phyloP scores from a whole-genome alignment of 1,140 invertebrate genomes.

The Drosophila dunni region DNA sequence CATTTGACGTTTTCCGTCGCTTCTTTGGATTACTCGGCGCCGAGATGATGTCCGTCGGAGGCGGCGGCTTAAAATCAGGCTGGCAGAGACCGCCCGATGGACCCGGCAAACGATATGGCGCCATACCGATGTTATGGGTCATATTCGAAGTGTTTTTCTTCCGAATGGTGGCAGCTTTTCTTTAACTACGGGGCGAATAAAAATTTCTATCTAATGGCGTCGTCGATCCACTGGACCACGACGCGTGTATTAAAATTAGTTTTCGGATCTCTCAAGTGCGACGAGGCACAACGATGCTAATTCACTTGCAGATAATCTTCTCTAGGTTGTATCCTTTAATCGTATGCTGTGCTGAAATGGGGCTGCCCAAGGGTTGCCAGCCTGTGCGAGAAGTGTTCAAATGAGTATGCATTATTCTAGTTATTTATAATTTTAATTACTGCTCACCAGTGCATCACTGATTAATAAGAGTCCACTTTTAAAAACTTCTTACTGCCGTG shows the following conservation, averaged over 20 bases:
- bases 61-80: constrained; percentile 87
- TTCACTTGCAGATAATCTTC: not conserved
- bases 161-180: constrained; percentile 84
- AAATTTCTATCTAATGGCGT: constrained; percentile 68
- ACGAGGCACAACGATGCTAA: not conserved
- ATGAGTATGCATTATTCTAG: not conserved
- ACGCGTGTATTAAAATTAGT: constrained; percentile 49
- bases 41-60: constrained; percentile 86
- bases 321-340: constrained; percentile 6
- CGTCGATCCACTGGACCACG: constrained; percentile 70
- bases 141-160: constrained; percentile 85
- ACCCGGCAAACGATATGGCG: constrained; percentile 88
- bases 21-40: constrained; percentile 89
- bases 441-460: constrained; percentile 32
- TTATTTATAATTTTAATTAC: constrained; percentile 4
- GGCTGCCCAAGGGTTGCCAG: constrained; percentile 16
- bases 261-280: not conserved
- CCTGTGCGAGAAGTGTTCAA: constrained; percentile 9
- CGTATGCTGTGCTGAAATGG: constrained; percentile 7
- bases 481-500: constrained; percentile 4
- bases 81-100: constrained; percentile 87
- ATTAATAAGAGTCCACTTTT: constrained; percentile 3
- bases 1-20: constrained; percentile 88
- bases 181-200: constrained; percentile 68
- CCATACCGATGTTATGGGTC: constrained; percentile 89